These are phyloP conservation scores for Lerema accius DNA, from an alignment of 1,140 invertebrate genomes.

Conservation along the genomic window DNA sequence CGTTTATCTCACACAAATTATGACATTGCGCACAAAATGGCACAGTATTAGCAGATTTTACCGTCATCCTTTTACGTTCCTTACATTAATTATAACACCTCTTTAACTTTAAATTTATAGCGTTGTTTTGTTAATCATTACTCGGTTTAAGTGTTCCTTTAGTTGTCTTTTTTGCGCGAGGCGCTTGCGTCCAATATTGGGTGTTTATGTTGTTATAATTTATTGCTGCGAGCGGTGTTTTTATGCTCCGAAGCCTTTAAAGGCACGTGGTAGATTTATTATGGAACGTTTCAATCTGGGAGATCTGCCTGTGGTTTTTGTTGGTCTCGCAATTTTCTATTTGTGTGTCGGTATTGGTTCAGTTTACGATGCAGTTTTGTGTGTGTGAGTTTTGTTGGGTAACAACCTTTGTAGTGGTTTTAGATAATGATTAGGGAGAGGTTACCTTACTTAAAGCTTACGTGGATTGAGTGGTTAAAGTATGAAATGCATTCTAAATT, in stretches of 20 bases:
- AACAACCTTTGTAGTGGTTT: background rate
- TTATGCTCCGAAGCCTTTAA: constrained; percentile 61
- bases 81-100: constrained; percentile 81
- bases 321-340: constrained; percentile 51
- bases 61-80: constrained; percentile 62
- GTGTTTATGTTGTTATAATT: constrained; percentile 76
- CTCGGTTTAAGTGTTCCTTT: constrained; percentile 53
- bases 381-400: background rate
- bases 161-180: constrained; percentile 42
- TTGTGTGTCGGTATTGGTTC: constrained; percentile 43
- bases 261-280: constrained; percentile 74
- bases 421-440: background rate
- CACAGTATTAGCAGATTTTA: constrained; percentile 62
- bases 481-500: too few relatives aligned
- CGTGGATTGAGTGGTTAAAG: too few relatives aligned
- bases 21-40: constrained; percentile 64
- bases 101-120: constrained; percentile 78
- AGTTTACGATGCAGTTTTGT: background rate
- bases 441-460: too few relatives aligned
- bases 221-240: constrained; percentile 68
- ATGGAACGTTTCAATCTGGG: constrained; percentile 70
- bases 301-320: constrained; percentile 59
- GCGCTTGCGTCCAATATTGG: constrained; percentile 56
- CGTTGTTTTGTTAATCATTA: constrained; percentile 75
- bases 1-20: constrained; percentile 61